Evolutionary conservation across 2,797 vertebrate species (phyloP).

Genomic region (Pagetopsis macropterus): DNA sequence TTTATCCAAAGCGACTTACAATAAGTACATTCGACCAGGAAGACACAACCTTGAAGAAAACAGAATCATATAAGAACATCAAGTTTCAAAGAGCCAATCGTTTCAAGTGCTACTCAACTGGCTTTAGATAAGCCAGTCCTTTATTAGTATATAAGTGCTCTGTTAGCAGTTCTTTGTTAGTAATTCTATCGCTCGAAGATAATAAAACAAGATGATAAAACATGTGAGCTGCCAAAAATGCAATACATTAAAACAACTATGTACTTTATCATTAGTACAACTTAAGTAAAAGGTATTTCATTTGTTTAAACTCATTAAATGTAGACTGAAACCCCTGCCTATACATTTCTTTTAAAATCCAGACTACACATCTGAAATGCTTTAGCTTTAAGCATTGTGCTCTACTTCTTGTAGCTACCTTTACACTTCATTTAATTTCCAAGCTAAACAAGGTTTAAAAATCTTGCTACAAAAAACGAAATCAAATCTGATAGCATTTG

Average conservation of each 20-base stretch:
- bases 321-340: neutral
- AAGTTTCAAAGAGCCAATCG: no score
- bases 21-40: no score
- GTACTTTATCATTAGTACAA: neutral
- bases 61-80: no score
- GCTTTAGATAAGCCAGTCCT: no score
- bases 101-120: no score
- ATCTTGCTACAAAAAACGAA: neutral
- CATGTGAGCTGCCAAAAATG: neutral
- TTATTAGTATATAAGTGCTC: no score
- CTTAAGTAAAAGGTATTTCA: neutral
- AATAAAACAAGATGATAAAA: no score
- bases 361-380: neutral
- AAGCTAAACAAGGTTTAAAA: neutral
- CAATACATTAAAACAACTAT: neutral
- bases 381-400: neutral
- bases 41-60: no score
- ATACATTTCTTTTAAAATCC: neutral
- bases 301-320: neutral
- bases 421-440: neutral
- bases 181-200: no score
- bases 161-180: no score
- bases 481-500: no score
- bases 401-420: neutral
- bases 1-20: no score